Conservation (phyloP, 2,113 vertebrate species). For the Zosterops lateralis region DNA sequence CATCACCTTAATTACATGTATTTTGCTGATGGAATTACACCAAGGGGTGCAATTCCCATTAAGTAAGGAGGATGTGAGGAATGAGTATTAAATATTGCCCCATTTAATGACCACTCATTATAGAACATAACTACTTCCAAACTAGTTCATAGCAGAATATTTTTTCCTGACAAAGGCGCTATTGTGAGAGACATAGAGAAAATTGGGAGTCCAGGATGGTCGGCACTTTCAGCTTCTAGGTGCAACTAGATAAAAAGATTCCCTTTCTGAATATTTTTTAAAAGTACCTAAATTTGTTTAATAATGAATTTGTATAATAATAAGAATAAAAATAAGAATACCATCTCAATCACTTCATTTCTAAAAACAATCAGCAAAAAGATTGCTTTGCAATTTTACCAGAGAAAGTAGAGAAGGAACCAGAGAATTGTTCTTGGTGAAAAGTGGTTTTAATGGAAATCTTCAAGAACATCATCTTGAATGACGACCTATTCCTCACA, state of each 20-base stretch:
- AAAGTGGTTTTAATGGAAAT: background rate
- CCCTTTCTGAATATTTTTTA: background rate
- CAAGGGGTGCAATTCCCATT: background rate
- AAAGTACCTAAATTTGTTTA: background rate
- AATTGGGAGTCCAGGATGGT: background rate
- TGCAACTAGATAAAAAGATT: background rate
- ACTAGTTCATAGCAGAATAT: background rate
- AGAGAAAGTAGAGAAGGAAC: background rate
- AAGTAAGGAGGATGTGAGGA: background rate
- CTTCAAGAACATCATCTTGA: background rate
- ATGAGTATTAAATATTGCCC: background rate
- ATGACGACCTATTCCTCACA: background rate
- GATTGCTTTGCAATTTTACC: background rate
- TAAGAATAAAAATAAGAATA: background rate
- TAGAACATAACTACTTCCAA: background rate
- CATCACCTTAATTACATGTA: background rate
- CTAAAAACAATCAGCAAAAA: background rate
- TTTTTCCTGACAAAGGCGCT: background rate
- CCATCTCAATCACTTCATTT: background rate
- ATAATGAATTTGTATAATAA: background rate
- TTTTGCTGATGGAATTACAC: background rate
- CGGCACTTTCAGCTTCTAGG: background rate
- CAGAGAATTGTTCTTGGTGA: background rate
- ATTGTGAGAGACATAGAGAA: background rate
- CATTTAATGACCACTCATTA: background rate